Evolutionary conservation across 2,113 vertebrate genomes (phyloP).

Genomic region (Heterochromis multidens): DNA sequence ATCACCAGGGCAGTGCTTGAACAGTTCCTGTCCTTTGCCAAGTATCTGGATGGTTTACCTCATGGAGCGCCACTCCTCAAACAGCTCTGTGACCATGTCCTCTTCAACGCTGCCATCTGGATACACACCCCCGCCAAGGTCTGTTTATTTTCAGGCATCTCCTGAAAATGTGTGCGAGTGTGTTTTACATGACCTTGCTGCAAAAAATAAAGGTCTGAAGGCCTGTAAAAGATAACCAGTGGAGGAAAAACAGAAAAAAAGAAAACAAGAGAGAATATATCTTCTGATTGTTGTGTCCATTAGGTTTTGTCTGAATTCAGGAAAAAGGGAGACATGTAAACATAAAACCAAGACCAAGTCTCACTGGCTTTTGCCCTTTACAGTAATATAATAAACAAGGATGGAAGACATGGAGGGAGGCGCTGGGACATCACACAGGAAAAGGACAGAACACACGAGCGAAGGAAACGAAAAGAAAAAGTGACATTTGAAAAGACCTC

Average conservation of each 20-base stretch:
- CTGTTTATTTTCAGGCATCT: constrained; percentile 24
- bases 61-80: constrained; percentile 96
- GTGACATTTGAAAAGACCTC: constrained; percentile 60
- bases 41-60: constrained; percentile 95
- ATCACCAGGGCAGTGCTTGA: constrained; percentile 96
- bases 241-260: neutral
- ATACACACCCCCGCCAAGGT: constrained; percentile 99
- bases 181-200: constrained; percentile 27
- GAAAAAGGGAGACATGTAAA: neutral
- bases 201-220: neutral
- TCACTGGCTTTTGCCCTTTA: constrained; percentile 22
- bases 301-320: neutral
- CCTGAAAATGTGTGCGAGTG: neutral
- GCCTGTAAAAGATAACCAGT: neutral
- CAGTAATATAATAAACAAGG: constrained; percentile 20
- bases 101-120: constrained; percentile 99
- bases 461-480: constrained; percentile 18
- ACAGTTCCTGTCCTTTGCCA: constrained; percentile 97
- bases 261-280: neutral
- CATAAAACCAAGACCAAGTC: neutral
- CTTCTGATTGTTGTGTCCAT: neutral
- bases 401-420: neutral
- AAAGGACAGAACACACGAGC: constrained; percentile 8
- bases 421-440: neutral
- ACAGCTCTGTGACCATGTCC: constrained; percentile 97